Base-by-base conservation (phyloP, 2,888 invertebrate species). In the Polymixis lichenea region DNA sequence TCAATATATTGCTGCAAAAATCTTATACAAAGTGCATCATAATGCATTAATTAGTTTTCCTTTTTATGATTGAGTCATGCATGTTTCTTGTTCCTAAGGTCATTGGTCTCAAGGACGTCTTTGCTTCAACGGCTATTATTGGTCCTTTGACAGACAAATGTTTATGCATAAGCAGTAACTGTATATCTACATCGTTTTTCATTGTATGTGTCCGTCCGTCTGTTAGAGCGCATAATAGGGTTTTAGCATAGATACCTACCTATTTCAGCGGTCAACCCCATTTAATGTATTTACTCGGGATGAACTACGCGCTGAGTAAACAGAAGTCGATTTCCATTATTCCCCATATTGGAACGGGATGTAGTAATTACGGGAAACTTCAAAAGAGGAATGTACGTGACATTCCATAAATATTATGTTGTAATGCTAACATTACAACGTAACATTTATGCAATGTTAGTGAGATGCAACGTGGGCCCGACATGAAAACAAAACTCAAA, bases 281-380 rank as follows among this genome's bases (percentile, higher is more conserved):
- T 78, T 72, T 58, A 75, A 80, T 53, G 53, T 61, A 70, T 66
- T 76, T 61, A 72, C 71, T 43, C 2, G 49, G 62, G 62, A 76
- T 64, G 62, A 65, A 81, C n/a, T 66, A 25, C 43, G 58, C 71
- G 66, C 75, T 72, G 66, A 84, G 69, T 66, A 72, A 32, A 62
- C 51, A 65, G 71, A 64, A 81, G 68, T 68, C 46, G 55, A 72
- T 65, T 71, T 58, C n/a, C 51, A 70, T 82, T 72, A 43, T 77
- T 32, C 19, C 56, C 64, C 60, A 71, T 62, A 72, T 43, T 67
- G 32, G 38, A 43, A 13, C 64, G 32, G 56, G 19, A 55, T 60
- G 46, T 53, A n/a, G 22, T 46, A n/a, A n/a, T n/a, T n/a, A 32
- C 5, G 28, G 25, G 25, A 61, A 46, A n/a, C 46, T 76, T 53